Evolutionary conservation across 1,140 invertebrate genomes (phyloP).

Genomic region (Lanistes nyassanus): DNA sequence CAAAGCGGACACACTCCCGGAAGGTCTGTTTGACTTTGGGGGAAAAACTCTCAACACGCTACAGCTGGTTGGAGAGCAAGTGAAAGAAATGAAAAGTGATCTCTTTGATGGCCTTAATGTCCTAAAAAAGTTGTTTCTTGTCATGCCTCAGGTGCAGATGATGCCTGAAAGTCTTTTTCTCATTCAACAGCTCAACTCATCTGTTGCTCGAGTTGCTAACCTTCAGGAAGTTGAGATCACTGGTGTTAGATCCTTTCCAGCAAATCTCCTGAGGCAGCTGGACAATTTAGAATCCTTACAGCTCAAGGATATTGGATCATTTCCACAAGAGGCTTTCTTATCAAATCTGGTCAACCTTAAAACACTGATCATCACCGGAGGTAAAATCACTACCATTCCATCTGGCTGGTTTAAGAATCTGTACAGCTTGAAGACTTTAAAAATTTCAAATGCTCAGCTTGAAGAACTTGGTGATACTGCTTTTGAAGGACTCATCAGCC

Average conservation of each 20-base stretch:
- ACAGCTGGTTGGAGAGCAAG: constrained; percentile 13
- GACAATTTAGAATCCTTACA: constrained; percentile 16
- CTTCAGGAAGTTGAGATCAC: constrained; percentile 27
- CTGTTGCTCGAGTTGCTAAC: not conserved
- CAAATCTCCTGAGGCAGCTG: constrained; percentile 16
- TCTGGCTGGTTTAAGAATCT: constrained; percentile 25
- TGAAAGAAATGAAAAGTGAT: constrained; percentile 11
- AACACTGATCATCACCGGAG: constrained; percentile 21
- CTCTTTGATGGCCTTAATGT: constrained; percentile 15
- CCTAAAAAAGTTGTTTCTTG: constrained; percentile 22
- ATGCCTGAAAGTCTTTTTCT: constrained; percentile 26
- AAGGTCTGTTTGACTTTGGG: constrained; percentile 22
- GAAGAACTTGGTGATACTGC: constrained; percentile 12
- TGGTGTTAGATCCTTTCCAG: constrained; percentile 14
- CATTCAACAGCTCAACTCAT: not conserved
- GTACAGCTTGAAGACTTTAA: constrained; percentile 22
- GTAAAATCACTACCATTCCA: constrained; percentile 17
- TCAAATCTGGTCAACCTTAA: constrained; percentile 18
- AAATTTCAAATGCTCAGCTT: constrained; percentile 14
- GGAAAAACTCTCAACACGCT: constrained; percentile 18
- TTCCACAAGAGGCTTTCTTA: constrained; percentile 11
- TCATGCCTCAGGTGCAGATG: constrained; percentile 17
- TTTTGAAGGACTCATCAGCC: constrained; percentile 17
- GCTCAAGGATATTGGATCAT: constrained; percentile 13
- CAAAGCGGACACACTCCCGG: constrained; percentile 14